phyloP scores from a whole-genome alignment of 2,888 invertebrate genomes.

The Papilio elwesi region DNA sequence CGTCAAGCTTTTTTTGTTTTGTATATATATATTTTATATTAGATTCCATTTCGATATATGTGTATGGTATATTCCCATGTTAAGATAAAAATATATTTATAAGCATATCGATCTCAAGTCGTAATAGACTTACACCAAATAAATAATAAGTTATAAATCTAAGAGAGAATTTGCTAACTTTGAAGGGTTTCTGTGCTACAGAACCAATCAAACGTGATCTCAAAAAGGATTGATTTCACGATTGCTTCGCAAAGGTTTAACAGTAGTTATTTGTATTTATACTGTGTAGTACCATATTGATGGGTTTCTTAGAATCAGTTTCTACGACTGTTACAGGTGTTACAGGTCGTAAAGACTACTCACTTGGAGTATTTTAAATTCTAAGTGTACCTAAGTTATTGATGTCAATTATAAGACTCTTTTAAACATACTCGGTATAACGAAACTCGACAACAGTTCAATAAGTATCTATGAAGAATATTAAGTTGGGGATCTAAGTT shows the following conservation, averaged over 20 bases:
- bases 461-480: no score
- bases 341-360: not conserved
- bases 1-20: no score
- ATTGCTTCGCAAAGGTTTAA: not conserved
- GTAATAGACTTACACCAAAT: not conserved
- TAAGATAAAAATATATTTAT: not conserved
- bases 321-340: not conserved
- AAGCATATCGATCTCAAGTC: not conserved
- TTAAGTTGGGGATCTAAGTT: no score
- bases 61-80: no score
- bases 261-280: not conserved
- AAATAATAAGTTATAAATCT: not conserved
- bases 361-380: no score
- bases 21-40: no score
- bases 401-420: no score
- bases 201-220: not conserved
- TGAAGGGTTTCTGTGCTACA: not conserved
- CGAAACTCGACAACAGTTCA: no score
- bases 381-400: no score
- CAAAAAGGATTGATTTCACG: constrained; percentile 2
- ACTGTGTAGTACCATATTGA: not conserved
- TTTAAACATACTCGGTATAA: no score
- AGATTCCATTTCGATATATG: no score
- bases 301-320: not conserved
- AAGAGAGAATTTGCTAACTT: not conserved